A percentile compares a stretch with the other conserved stretches of the same genome.
These are phyloP conservation scores for Taurulus bubalis DNA, from an alignment of 2,113 vertebrate genomes.

Conservation along the genomic window DNA sequence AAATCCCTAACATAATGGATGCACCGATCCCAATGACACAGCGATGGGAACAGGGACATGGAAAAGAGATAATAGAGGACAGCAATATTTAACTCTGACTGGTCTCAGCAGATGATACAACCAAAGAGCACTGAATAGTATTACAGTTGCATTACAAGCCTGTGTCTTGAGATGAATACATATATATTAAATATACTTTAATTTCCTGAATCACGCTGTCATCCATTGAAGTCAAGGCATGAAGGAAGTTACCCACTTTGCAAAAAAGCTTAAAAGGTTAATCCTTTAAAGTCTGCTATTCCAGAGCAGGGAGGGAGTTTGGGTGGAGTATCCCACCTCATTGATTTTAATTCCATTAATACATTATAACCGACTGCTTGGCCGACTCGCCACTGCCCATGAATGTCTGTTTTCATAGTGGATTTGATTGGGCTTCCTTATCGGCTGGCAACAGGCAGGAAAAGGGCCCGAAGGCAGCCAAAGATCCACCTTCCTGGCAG, in stretches of 20 bases:
- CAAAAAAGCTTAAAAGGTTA: slow-evolving; percentile 4
- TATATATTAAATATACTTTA: not conserved
- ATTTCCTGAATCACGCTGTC: not conserved
- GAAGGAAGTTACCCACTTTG: not conserved
- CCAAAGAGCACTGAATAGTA: not conserved
- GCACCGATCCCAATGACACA: not conserved
- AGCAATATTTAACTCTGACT: not conserved
- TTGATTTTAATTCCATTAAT: slow-evolving; percentile 79
- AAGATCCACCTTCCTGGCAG: slow-evolving; percentile 50
- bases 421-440: slow-evolving; percentile 70
- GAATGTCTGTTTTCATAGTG: slow-evolving; percentile 61
- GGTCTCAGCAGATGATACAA: not conserved
- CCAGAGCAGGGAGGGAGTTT: slow-evolving; percentile 12
- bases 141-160: not conserved
- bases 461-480: slow-evolving; percentile 45
- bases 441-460: slow-evolving; percentile 75
- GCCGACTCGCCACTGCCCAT: slow-evolving; percentile 51
- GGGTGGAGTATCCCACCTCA: slow-evolving; percentile 55
- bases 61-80: not conserved
- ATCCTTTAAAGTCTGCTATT: slow-evolving; percentile 27
- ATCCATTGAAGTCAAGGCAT: not conserved
- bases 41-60: not conserved
- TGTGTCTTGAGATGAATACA: not conserved
- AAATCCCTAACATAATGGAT: not conserved
- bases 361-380: slow-evolving; percentile 54